A percentile compares a stretch with the other conserved stretches of the same genome.
These are phyloP conservation scores for Melanerpes aurifrons DNA, from an alignment of 2,113 vertebrate genomes.

Conservation along the genomic window DNA sequence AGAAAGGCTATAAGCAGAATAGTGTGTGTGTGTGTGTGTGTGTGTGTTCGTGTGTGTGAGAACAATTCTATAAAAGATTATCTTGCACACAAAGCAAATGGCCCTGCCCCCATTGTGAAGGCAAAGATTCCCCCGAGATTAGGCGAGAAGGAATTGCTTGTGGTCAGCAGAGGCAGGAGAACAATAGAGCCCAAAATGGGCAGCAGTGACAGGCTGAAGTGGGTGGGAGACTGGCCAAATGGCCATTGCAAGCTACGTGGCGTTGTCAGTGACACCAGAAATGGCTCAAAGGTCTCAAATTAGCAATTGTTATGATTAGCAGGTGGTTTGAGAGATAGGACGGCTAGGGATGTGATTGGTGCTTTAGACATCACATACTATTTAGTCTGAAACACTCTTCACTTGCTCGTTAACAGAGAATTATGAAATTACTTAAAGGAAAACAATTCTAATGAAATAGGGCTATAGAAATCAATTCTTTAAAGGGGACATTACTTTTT, in stretches of 20 bases:
- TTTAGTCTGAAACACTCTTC: background rate
- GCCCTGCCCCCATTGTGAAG: slow-evolving; percentile 77
- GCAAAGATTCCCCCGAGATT: slow-evolving; percentile 76
- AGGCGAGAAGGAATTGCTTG: slow-evolving; percentile 77
- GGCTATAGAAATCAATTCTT: background rate
- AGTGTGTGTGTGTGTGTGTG: background rate
- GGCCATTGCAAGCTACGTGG: slow-evolving; percentile 65
- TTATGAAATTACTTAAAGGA: slow-evolving; percentile 43
- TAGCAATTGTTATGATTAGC: slow-evolving; percentile 77
- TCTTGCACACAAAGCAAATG: slow-evolving; percentile 73
- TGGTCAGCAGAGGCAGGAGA: slow-evolving; percentile 80
- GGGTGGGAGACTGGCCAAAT: slow-evolving; percentile 76
- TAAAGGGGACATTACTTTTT: background rate
- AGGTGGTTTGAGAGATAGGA: slow-evolving; percentile 79
- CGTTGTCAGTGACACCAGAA: slow-evolving; percentile 73
- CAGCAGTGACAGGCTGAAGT: slow-evolving; percentile 68
- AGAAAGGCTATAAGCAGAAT: background rate
- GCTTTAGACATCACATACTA: background rate
- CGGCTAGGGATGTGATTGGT: slow-evolving; percentile 31
- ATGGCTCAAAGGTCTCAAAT: slow-evolving; percentile 71
- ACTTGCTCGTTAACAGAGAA: slow-evolving; percentile 29
- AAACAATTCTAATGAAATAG: slow-evolving; percentile 33
- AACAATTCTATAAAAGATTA: slow-evolving; percentile 78
- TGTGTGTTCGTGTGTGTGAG: slow-evolving; percentile 17
- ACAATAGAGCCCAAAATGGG: slow-evolving; percentile 82